These are phyloP conservation scores for Noctua janthe DNA, from an alignment of 2,888 invertebrate species.

Conservation along the genomic window DNA sequence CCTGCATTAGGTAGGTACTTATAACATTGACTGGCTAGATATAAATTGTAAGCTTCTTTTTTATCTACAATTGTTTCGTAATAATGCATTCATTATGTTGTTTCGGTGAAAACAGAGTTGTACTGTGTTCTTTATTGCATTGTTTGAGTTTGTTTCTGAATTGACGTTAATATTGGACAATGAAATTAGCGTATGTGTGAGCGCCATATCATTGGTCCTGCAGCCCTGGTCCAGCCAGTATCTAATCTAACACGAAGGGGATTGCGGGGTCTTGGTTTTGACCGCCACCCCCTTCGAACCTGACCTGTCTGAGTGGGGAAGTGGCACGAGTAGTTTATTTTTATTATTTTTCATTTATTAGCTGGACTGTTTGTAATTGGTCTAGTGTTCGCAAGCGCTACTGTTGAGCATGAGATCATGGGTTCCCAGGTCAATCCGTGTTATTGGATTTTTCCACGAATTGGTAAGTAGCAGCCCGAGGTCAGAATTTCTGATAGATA, in stretches of 20 bases:
- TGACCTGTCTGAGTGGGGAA: not conserved
- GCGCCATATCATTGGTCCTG: not conserved
- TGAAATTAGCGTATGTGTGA: not conserved
- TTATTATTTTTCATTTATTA: not conserved
- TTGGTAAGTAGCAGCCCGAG: not conserved
- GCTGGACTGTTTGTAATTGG: not conserved
- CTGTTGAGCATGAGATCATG: not conserved
- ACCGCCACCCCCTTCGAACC: not conserved
- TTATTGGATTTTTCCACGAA: not conserved
- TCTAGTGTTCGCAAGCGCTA: not conserved
- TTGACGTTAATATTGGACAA: not conserved
- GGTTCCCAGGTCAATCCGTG: not conserved
- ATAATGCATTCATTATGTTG: not conserved
- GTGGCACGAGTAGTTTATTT: not conserved
- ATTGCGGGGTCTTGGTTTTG: not conserved
- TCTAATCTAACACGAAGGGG: not conserved
- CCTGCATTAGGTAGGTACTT: not conserved
- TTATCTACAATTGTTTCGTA: not conserved
- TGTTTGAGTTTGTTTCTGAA: not conserved
- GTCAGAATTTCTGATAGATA: not conserved
- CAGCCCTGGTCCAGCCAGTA: not conserved
- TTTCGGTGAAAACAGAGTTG: not conserved
- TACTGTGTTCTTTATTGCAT: not conserved
- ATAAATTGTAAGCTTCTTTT: not conserved
- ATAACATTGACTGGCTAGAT: not conserved